These are phyloP conservation scores for Hassar affinis DNA, from an alignment of 2,113 vertebrate species.

Conservation along the genomic window DNA sequence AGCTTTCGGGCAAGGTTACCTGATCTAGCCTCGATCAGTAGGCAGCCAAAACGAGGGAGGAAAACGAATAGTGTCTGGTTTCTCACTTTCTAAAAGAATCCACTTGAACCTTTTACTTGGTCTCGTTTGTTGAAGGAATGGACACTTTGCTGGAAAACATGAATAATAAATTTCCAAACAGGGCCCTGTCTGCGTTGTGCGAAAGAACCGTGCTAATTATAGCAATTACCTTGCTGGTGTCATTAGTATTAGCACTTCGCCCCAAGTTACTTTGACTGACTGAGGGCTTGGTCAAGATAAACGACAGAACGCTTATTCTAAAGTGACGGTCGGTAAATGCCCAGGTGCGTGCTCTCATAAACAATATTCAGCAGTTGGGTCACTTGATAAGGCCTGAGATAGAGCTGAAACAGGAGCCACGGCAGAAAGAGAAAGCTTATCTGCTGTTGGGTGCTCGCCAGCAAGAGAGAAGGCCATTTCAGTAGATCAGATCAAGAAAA, in stretches of 20 bases:
- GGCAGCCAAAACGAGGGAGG: conserved; percentile 35
- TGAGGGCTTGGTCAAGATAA: neutral
- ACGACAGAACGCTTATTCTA: neutral
- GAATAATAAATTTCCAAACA: conserved; percentile 1
- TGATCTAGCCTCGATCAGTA: conserved; percentile 47
- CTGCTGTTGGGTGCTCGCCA: conserved; percentile 35
- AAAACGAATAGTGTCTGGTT: conserved; percentile 40
- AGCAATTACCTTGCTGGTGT: neutral
- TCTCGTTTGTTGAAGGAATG: conserved; percentile 18
- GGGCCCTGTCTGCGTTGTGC: neutral
- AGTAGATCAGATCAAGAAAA: conserved; percentile 43
- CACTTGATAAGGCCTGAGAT: conserved; percentile 48
- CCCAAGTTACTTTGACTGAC: neutral
- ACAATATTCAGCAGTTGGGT: conserved; percentile 33
- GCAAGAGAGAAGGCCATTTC: conserved; percentile 14
- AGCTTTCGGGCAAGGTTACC: conserved; percentile 42
- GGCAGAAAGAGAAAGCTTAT: conserved; percentile 49
- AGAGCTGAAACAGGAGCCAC: conserved; percentile 47
- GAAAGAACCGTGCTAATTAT: conserved; percentile 18
- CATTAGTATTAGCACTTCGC: neutral
- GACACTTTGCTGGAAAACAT: neutral
- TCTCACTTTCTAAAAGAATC: conserved; percentile 49
- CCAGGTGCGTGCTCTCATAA: neutral
- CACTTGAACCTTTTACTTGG: conserved; percentile 28
- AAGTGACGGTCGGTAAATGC: neutral